Evolutionary conservation across 2,113 vertebrate genomes (phyloP), one percentile per base, ranked within the genome.

Genomic region (Neogobius melanostomus): DNA sequence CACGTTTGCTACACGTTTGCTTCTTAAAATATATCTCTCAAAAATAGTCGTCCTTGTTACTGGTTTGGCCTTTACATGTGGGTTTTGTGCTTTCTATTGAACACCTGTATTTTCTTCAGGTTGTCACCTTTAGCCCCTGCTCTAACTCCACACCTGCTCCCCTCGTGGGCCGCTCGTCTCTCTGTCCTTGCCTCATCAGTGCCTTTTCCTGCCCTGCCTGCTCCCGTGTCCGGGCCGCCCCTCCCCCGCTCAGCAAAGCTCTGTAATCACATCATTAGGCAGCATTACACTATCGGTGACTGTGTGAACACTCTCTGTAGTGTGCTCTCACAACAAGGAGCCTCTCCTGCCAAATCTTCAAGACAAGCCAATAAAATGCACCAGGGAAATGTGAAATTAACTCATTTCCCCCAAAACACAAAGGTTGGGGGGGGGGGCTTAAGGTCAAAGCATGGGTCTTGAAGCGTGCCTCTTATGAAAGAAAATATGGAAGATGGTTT

Each of bases 181-280:
- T 75, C 54, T 49, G 67, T 77, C 71, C 64, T 63, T 36, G 56
- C 51, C 5, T 76, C 68, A 76, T 74, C 62, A 72, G 43, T 61
- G 46, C 50, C 66, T 54, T 61, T 80, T 68, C 72, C 12, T 16
- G 70, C 68, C 63, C 71, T 72, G n/a, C 62, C 46, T 15, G 11
- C 49, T 48, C 57, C 10, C 50, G 59, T 47, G 46, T 44, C 46
- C 15, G 7, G 10, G 12, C 51, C 48, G 8, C 66, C 47, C 54
- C 36, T 16, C 7, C 54, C 44, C 49, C 17, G 12, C 12, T 21
- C 75, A 67, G 65, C 75, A 70, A 53, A 71, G 83, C 74, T 12
- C 74, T 68, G 48, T 85, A 71, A 87, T 79, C 75, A 80, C 77
- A 69, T 73, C 76, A 75, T 79, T 79, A 82, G 61, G 65, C 76